A percentile compares a stretch with the other conserved stretches of the same genome.
phyloP scores from a whole-genome alignment of 2,888 invertebrate species.

The Cerastis rubricosa region DNA sequence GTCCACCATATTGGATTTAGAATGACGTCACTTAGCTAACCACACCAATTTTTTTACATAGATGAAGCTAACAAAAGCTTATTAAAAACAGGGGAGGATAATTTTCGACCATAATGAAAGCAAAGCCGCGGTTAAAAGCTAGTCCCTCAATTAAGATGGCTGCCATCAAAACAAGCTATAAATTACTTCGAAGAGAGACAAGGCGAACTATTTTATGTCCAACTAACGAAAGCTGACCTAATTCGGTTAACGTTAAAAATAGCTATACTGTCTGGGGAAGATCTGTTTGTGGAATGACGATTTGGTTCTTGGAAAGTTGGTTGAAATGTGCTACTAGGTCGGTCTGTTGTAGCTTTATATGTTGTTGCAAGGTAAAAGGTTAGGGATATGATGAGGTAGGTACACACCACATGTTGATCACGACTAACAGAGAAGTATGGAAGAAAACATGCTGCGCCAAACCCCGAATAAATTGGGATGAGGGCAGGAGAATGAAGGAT shows the following conservation, averaged over 20 bases:
- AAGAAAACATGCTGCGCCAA: too few relatives aligned
- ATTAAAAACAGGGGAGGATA: not conserved
- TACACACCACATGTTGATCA: too few relatives aligned
- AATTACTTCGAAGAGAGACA: constrained; percentile 48
- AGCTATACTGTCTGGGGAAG: constrained; percentile 30
- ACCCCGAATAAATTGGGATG: too few relatives aligned
- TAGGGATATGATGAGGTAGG: not conserved
- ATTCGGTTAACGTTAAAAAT: constrained; percentile 56
- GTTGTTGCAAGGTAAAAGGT: not conserved
- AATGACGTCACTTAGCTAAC: too few relatives aligned
- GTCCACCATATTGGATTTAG: too few relatives aligned
- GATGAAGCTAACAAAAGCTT: too few relatives aligned
- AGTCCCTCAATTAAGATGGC: constrained; percentile 22
- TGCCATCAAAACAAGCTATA: constrained; percentile 49
- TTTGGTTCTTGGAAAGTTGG: not conserved
- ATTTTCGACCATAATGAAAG: not conserved
- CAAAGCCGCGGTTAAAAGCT: not conserved
- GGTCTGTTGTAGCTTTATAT: not conserved
- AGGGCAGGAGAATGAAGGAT: too few relatives aligned
- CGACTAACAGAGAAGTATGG: too few relatives aligned
- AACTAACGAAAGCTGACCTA: constrained; percentile 42
- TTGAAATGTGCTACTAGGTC: not conserved
- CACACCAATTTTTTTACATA: too few relatives aligned
- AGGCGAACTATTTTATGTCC: constrained; percentile 44
- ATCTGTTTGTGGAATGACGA: constrained; percentile 31